phyloP scores from a whole-genome alignment of 2,888 invertebrate genomes.

The Trisateles emortualis region DNA sequence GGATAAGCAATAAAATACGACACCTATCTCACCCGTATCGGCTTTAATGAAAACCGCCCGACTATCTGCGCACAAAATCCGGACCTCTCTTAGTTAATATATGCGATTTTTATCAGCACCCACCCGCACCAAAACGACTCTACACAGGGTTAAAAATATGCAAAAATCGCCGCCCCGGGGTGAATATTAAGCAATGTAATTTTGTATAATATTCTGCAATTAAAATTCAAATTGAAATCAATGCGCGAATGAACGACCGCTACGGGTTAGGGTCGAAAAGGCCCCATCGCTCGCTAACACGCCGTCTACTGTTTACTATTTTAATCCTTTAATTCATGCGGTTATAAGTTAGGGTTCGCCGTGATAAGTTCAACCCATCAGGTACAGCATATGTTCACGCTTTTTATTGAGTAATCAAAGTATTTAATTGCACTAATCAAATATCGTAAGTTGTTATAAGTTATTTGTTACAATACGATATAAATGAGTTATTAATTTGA shows the following conservation, averaged over 20 bases:
- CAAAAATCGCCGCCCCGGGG: slow-evolving; percentile 82
- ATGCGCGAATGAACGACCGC: slow-evolving; percentile 77
- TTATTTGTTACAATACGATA: slow-evolving; percentile 35
- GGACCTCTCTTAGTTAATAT: slow-evolving; percentile 72
- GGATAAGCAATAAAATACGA: slow-evolving; percentile 74
- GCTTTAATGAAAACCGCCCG: slow-evolving; percentile 76
- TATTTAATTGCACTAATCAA: slow-evolving; percentile 35
- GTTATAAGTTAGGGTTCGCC: slow-evolving; percentile 30
- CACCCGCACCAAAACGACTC: slow-evolving; percentile 59
- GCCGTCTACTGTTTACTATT: slow-evolving; percentile 37
- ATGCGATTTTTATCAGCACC: slow-evolving; percentile 80
- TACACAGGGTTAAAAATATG: slow-evolving; percentile 81
- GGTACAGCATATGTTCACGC: slow-evolving; percentile 17
- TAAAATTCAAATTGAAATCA: slow-evolving; percentile 88
- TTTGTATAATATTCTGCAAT: slow-evolving; percentile 86
- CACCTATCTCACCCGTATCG: slow-evolving; percentile 73
- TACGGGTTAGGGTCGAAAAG: slow-evolving; percentile 22
- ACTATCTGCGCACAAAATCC: slow-evolving; percentile 65
- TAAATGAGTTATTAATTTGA: slow-evolving; percentile 45
- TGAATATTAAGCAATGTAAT: slow-evolving; percentile 86
- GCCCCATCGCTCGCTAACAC: slow-evolving; percentile 5
- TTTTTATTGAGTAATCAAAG: slow-evolving; percentile 34
- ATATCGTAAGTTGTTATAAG: slow-evolving; percentile 33
- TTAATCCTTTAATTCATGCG: slow-evolving; percentile 41
- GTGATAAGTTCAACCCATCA: slow-evolving; percentile 33